Base-by-base conservation (phyloP, 2,888 invertebrate genomes). In the Nesidiocoris tenuis region DNA sequence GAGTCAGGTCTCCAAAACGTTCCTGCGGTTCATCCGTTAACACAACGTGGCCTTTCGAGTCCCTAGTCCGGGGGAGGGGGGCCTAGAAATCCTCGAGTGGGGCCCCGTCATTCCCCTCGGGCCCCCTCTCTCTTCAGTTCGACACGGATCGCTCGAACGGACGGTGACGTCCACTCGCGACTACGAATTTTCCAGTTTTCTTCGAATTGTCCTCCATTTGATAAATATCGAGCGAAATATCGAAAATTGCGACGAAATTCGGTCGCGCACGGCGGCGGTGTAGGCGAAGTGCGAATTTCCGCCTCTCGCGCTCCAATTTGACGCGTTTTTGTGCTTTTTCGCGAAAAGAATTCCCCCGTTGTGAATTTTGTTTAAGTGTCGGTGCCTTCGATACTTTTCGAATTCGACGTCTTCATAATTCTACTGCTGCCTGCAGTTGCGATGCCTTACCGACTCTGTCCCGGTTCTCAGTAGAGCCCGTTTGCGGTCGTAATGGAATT, bases 401-500 rank as follows among this genome's bases (percentile, higher is more conserved):
- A 63, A 23, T 63, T 39, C 65, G 65, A 65, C 39, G n/a, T 9
- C 24, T 24, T 12, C 12, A 0, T 1, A 65, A 24, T 65, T 63
- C 9, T 63, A 17, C 23, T 23, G 63, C 16, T 63, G 1, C 24
- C n/a, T 61, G 16, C 21, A 19, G 18, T 12, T 61, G 61, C 21
- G 61, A 17, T 61, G 24, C 9, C 18, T 61, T 12, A 12, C 24
- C 57, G 18, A 16, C n/a, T 9, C 0, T 3, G n/a, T 61, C 17
- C 19, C 70, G 67, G 67, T 18, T 55, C 67, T 55, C 61, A 59
- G 59, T n/a, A n/a, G 61, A 18, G 25, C 61, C n/a, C 21, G 59
- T 12, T 21, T 19, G 61, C n/a, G 57, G 25, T 39, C 23, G 61
- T 24, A 25, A 70, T 70, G 70, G 70, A 70, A 17, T 70, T 70